Evolutionary conservation across 2,888 invertebrate species (phyloP).

Genomic region (Drosophila dives): DNA sequence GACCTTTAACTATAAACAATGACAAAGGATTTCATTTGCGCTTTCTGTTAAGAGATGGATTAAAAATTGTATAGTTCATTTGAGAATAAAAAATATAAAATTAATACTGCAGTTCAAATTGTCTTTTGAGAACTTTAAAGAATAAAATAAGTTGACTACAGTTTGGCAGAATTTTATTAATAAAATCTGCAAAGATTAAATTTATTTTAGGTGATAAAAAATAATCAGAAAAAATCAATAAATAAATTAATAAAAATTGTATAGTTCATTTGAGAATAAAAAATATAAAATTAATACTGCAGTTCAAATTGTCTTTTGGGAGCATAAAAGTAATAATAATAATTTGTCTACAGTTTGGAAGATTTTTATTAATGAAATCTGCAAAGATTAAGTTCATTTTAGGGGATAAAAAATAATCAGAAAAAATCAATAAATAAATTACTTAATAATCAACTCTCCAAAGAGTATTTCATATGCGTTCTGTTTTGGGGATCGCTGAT

Average conservation of each 20-base stretch:
- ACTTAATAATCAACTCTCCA: too few relatives aligned
- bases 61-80: not conserved
- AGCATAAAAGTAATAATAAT: not conserved
- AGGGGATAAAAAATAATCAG: too few relatives aligned
- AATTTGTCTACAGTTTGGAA: fast-evolving
- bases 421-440: too few relatives aligned
- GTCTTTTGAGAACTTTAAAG: not conserved
- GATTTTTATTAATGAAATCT: not conserved
- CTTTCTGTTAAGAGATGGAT: not conserved
- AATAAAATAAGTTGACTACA: not conserved
- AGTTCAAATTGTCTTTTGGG: not conserved
- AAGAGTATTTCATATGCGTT: not conserved
- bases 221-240: too few relatives aligned
- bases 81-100: not conserved
- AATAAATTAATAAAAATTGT: not conserved
- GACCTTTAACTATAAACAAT: slow-evolving; percentile 3
- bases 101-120: not conserved
- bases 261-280: not conserved
- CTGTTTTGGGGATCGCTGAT: not conserved
- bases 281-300: not conserved
- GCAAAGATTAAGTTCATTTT: not conserved
- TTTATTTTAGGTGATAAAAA: too few relatives aligned
- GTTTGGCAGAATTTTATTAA: not conserved
- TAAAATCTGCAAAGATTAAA: not conserved
- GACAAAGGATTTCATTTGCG: not conserved